Evolutionary conservation across 2,113 vertebrate species (phyloP).

Genomic region (Zosterops japonicus): DNA sequence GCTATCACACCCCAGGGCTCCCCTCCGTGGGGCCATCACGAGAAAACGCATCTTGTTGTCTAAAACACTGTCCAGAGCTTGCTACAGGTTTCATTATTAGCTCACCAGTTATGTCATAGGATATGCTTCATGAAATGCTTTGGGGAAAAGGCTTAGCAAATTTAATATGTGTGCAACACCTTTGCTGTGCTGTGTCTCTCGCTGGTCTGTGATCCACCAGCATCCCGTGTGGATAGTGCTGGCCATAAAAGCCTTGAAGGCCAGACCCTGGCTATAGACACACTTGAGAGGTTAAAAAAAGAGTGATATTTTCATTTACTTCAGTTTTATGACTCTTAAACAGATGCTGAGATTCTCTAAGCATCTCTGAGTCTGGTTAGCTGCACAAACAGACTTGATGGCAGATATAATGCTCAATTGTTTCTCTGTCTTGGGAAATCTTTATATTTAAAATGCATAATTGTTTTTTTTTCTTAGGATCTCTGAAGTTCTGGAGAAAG

Average conservation of each 20-base stretch:
- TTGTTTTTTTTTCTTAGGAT: not conserved
- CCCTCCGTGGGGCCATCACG: not conserved
- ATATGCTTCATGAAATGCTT: not conserved
- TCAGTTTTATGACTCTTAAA: not conserved
- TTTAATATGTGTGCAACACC: not conserved
- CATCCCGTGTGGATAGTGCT: not conserved
- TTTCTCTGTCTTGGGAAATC: not conserved
- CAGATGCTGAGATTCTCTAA: not conserved
- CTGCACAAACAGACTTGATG: not conserved
- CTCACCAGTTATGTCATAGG: not conserved
- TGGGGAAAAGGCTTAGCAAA: not conserved
- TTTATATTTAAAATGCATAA: not conserved
- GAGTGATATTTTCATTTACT: not conserved
- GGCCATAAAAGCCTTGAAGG: not conserved
- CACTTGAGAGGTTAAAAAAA: not conserved
- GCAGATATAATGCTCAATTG: not conserved
- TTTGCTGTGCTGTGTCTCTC: not conserved
- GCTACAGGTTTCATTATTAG: not conserved
- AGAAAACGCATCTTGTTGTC: not conserved
- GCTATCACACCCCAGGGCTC: not conserved
- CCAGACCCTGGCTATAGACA: not conserved
- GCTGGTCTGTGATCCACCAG: not conserved
- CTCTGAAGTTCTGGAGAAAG: not conserved
- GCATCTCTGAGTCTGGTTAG: not conserved
- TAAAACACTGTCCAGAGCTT: slow-evolving; percentile 15